A percentile compares a stretch with the other conserved stretches of the same genome.
phyloP scores from a whole-genome alignment of 2,888 invertebrate genomes.

The Phragmatobia fuliginosa region DNA sequence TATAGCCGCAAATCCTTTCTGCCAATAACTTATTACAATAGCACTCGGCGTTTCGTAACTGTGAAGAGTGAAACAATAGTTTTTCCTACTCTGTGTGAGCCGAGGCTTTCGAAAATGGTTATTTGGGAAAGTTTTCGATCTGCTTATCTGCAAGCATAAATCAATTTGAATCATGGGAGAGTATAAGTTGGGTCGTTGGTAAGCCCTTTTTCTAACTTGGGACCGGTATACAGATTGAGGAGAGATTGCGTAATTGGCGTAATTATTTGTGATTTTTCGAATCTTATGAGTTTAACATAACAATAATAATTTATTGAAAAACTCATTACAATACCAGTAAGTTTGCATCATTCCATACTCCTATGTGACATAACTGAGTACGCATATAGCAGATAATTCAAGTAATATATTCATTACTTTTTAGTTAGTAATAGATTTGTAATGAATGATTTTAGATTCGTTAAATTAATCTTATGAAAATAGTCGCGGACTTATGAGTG shows the following conservation, averaged over 20 bases:
- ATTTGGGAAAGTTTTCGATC: slow-evolving; percentile 71
- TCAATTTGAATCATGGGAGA: slow-evolving; percentile 80
- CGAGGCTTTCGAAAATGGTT: slow-evolving; percentile 56
- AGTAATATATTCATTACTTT: not conserved
- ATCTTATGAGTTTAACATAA: slow-evolving; percentile 38
- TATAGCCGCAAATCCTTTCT: slow-evolving; percentile 74
- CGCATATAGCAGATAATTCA: not conserved
- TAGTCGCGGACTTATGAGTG: not conserved
- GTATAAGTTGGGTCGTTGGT: slow-evolving; percentile 73
- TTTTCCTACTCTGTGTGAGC: slow-evolving; percentile 54
- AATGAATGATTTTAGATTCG: not conserved
- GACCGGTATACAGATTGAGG: slow-evolving; percentile 75
- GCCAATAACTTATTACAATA: slow-evolving; percentile 77
- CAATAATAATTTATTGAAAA: too few relatives aligned
- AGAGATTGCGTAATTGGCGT: slow-evolving; percentile 82
- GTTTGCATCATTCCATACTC: too few relatives aligned
- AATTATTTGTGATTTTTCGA: slow-evolving; percentile 80
- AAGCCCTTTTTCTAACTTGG: slow-evolving; percentile 79
- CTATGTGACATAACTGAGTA: not conserved
- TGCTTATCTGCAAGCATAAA: slow-evolving; percentile 81
- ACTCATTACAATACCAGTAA: too few relatives aligned
- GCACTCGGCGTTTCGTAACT: slow-evolving; percentile 60
- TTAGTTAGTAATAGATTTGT: not conserved
- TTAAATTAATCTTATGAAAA: not conserved
- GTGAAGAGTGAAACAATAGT: slow-evolving; percentile 70